Conservation (phyloP, 2,888 invertebrate species). For the Lithophane semibrunnea region DNA sequence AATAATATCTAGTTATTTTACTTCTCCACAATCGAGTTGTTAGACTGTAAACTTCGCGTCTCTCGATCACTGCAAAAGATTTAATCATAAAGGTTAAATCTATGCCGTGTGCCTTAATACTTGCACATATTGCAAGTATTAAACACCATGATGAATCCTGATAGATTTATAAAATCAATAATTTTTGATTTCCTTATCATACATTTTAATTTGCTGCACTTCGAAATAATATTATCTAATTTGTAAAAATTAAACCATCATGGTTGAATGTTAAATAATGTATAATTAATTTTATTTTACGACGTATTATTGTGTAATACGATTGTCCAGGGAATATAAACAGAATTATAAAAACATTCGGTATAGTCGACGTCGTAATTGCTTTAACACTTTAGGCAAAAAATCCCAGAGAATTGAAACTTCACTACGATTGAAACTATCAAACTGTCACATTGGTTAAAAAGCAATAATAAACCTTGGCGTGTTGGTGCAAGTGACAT, state of each 20-base stretch:
- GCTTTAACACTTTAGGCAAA: not conserved
- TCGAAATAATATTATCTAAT: constrained; percentile 6
- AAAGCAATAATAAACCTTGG: not conserved
- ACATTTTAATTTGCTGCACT: not conserved
- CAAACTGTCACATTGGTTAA: not conserved
- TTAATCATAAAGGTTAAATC: not conserved
- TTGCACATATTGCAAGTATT: constrained; percentile 1
- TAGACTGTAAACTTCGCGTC: not conserved
- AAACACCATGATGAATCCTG: not conserved
- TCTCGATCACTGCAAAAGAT: not conserved
- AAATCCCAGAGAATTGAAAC: not conserved
- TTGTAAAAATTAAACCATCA: not conserved
- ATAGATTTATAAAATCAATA: not conserved
- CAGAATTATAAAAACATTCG: not conserved
- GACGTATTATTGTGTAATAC: constrained; percentile 8
- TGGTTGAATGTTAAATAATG: constrained; percentile 5
- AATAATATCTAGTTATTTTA: not conserved
- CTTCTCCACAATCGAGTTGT: not conserved
- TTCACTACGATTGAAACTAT: not conserved
- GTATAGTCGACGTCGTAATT: not conserved
- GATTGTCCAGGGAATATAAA: constrained; percentile 3
- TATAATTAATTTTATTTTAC: constrained; percentile 6
- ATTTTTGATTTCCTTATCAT: constrained; percentile 2
- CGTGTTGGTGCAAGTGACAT: not conserved
- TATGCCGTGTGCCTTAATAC: not conserved